Conservation (phyloP, 2,797 vertebrate genomes). For the Etheostoma nigrum region DNA sequence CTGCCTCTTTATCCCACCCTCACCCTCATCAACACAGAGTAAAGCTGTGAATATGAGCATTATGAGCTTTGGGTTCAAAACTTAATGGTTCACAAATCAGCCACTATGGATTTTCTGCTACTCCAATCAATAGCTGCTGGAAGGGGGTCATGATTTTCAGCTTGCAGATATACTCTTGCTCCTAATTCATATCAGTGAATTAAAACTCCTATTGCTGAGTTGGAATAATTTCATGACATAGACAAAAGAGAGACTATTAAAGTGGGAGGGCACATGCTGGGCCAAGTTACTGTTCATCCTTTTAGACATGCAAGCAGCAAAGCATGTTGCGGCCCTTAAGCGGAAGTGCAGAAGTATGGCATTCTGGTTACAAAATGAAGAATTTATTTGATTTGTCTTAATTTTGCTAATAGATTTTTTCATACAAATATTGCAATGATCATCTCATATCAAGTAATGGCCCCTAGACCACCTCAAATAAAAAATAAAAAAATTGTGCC, state of each 20-base stretch:
- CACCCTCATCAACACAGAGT: conserved; percentile 83
- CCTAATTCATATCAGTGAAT: conserved; percentile 86
- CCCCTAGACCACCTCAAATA: neutral
- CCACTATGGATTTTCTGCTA: conserved; percentile 89
- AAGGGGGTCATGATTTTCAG: conserved; percentile 88
- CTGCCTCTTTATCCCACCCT: conserved; percentile 75
- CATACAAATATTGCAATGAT: neutral
- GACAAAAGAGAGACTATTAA: conserved; percentile 30
- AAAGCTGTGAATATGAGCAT: conserved; percentile 89
- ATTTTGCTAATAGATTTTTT: conserved; percentile 2
- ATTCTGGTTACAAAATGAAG: neutral
- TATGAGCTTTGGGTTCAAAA: conserved; percentile 90
- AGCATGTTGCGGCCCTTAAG: too few relatives aligned
- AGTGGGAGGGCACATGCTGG: neutral
- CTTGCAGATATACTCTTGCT: conserved; percentile 86
- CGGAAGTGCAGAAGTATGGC: too few relatives aligned
- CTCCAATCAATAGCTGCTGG: conserved; percentile 86
- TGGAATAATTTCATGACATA: conserved; percentile 46
- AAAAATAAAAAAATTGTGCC: neutral
- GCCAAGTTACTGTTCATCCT: too few relatives aligned
- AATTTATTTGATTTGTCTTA: neutral
- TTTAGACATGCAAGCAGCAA: too few relatives aligned
- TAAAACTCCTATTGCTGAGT: conserved; percentile 67
- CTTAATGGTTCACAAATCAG: conserved; percentile 93
- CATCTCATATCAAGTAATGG: neutral